Percentiles rank a stretch among this genome's conserved stretches.
These are phyloP conservation scores for Sebastolobus altivelis DNA, from an alignment of 2,797 vertebrate species.

Conservation along the genomic window DNA sequence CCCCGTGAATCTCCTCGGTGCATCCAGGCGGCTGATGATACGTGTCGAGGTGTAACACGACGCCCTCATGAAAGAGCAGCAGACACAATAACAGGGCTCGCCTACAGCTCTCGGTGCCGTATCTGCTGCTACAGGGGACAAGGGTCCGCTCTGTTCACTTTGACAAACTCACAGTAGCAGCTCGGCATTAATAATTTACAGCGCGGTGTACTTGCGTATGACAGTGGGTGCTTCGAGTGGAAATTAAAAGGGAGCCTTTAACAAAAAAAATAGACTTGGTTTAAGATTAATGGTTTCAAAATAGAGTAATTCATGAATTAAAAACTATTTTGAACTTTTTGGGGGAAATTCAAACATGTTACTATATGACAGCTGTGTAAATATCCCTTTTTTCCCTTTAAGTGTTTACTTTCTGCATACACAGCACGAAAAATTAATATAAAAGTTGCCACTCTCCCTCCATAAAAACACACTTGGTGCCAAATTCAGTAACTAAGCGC, in stretches of 20 bases:
- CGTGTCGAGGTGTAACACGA: constrained; percentile 80
- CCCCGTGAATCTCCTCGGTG: constrained; percentile 53
- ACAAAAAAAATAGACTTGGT: neutral
- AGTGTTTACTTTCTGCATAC: neutral
- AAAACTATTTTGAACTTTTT: neutral
- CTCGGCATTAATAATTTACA: constrained; percentile 70
- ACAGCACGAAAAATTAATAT: neutral
- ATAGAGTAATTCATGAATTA: neutral
- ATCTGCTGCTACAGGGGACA: constrained; percentile 59
- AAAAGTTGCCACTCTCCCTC: neutral
- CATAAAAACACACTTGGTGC: neutral
- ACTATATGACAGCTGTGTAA: neutral
- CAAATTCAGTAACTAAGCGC: neutral
- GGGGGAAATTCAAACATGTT: neutral
- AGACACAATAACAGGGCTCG: constrained; percentile 77
- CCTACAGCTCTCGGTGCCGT: constrained; percentile 52
- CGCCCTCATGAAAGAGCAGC: constrained; percentile 72
- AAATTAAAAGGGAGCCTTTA: constrained; percentile 15
- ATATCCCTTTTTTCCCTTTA: neutral
- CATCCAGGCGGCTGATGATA: constrained; percentile 65
- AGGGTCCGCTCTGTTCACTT: constrained; percentile 64
- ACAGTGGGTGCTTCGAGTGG: constrained; percentile 10
- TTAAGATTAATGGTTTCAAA: neutral
- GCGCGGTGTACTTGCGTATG: neutral
- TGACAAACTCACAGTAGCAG: constrained; percentile 65